These are phyloP conservation scores for Corydoras sp. DNA, from an alignment of 2,113 vertebrate species.

Conservation along the genomic window DNA sequence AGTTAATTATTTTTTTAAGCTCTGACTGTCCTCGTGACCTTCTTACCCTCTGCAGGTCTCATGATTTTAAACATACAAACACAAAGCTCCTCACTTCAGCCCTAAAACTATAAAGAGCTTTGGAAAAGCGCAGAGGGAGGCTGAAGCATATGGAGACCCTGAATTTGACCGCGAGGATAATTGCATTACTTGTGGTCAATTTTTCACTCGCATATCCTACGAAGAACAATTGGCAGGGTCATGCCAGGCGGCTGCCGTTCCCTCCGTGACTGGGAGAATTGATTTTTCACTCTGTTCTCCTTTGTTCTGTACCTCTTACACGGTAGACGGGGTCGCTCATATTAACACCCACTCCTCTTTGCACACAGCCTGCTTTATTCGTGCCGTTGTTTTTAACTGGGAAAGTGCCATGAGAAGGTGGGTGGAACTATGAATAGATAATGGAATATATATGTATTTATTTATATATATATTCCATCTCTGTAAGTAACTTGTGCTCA, in stretches of 20 bases:
- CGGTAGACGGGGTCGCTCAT: conserved; percentile 15
- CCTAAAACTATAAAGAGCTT: too few species aligned
- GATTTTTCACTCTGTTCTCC: conserved; percentile 19
- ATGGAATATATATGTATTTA: too few species aligned
- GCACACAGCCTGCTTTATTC: conserved; percentile 9
- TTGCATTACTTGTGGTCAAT: not conserved
- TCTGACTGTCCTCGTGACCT: too few species aligned
- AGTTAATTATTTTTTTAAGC: too few species aligned
- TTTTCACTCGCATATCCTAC: conserved; percentile 6
- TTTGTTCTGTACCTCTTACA: not conserved
- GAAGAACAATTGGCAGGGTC: conserved; percentile 5
- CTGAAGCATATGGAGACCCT: conserved; percentile 2
- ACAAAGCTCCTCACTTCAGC: too few species aligned
- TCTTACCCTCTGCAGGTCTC: too few species aligned
- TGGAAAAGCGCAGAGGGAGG: not conserved
- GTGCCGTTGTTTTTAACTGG: conserved; percentile 21
- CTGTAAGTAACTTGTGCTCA: too few species aligned
- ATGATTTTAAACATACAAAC: too few species aligned
- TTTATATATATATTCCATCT: too few species aligned
- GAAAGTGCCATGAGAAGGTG: conserved; percentile 32
- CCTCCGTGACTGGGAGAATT: conserved; percentile 14
- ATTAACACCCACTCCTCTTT: conserved; percentile 28
- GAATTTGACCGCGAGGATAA: conserved; percentile 14
- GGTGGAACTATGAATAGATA: conserved; percentile 20
- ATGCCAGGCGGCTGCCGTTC: conserved; percentile 2